These are phyloP conservation scores for Nomada flava DNA, from an alignment of 2,888 invertebrate genomes.

Conservation along the genomic window DNA sequence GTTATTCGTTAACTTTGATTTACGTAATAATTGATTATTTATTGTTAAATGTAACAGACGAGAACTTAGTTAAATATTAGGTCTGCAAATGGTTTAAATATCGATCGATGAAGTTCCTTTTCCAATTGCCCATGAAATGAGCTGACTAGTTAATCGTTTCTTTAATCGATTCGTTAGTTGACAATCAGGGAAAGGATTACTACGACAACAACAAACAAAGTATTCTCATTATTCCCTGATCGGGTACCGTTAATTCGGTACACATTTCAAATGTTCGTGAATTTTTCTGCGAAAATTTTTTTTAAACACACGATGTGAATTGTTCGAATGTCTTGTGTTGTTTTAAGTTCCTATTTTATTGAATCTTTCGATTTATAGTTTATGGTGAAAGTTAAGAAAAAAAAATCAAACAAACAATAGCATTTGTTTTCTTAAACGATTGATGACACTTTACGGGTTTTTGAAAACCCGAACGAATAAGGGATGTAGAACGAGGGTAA, in stretches of 20 bases:
- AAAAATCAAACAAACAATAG: constrained; percentile 4
- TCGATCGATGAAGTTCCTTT: constrained; percentile 47
- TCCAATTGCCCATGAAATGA: constrained; percentile 12
- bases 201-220: constrained; percentile 24
- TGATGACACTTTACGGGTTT: constrained; percentile 3
- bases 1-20: neutral
- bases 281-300: neutral
- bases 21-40: constrained; percentile 33
- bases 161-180: constrained; percentile 7
- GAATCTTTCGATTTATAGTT: constrained; percentile 12
- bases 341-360: constrained; percentile 51
- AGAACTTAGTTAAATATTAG: constrained; percentile 1
- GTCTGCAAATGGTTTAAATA: constrained; percentile 36
- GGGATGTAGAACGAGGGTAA: neutral
- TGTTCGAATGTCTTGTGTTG: constrained; percentile 24
- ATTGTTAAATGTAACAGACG: constrained; percentile 5
- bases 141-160: constrained; percentile 19
- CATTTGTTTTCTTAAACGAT: constrained; percentile 26
- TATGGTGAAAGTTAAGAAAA: constrained; percentile 18
- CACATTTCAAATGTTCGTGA: constrained; percentile 1
- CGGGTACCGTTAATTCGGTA: neutral
- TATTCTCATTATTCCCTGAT: neutral
- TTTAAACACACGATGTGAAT: neutral
- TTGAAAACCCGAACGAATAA: neutral
- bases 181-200: constrained; percentile 11